phyloP scores from a whole-genome alignment of 2,797 vertebrate species.

The Eurystomus glaucurus region DNA sequence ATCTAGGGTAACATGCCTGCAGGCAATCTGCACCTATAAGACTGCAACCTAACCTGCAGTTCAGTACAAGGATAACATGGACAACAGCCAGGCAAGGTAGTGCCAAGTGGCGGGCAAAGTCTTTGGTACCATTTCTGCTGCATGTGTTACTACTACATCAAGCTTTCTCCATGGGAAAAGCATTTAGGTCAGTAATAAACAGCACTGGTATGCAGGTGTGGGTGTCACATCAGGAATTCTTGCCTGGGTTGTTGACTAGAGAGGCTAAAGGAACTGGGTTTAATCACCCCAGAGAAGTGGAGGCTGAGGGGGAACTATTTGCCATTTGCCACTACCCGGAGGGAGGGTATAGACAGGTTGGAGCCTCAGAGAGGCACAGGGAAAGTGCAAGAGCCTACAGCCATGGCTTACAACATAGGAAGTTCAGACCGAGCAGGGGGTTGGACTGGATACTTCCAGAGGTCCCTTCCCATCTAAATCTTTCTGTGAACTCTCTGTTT shows the following conservation, averaged over 20 bases:
- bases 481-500: not conserved
- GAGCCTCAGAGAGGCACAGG: not conserved
- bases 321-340: not conserved
- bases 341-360: fast-evolving
- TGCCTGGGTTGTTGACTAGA: not conserved
- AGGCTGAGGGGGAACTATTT: not conserved
- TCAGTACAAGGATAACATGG: not conserved
- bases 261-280: not conserved
- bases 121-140: not conserved
- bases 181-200: not conserved
- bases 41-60: fast-evolving
- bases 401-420: not conserved
- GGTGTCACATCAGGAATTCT: not conserved
- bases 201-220: not conserved
- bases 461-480: not conserved
- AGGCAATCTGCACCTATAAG: not conserved
- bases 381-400: not conserved
- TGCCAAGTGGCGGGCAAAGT: not conserved
- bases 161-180: not conserved
- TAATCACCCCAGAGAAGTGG: not conserved
- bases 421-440: not conserved
- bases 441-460: not conserved
- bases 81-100: not conserved
- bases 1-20: not conserved
- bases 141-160: fast-evolving